Conservation (phyloP, 2,797 vertebrate genomes). For the Micrastur ruficollis region DNA sequence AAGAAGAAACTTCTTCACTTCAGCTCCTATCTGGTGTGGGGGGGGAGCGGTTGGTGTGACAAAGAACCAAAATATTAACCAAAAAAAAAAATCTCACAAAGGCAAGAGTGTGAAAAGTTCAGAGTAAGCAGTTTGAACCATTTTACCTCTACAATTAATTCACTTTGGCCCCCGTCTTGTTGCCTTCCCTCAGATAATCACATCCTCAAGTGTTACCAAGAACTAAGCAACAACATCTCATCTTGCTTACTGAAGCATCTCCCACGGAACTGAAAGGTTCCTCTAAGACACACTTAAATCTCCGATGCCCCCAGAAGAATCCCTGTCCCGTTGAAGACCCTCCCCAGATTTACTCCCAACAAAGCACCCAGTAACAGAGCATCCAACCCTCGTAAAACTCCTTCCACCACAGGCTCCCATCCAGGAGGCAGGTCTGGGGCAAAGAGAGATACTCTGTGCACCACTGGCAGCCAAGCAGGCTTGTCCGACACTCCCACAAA, state of each 20-base stretch:
- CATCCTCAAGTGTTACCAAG: fast-evolving
- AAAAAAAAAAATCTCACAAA: background rate
- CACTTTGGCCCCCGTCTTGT: background rate
- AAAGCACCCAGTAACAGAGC: background rate
- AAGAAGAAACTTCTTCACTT: background rate
- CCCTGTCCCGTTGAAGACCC: background rate
- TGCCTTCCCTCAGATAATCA: background rate
- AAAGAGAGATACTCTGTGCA: fast-evolving
- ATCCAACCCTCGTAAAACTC: background rate
- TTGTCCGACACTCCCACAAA: background rate
- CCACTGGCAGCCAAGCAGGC: fast-evolving
- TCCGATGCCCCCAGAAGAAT: fast-evolving
- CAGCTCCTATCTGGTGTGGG: background rate
- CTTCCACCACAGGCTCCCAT: background rate
- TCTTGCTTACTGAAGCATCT: background rate
- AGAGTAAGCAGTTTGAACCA: background rate
- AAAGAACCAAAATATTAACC: background rate
- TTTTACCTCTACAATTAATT: background rate
- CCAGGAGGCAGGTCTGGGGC: background rate
- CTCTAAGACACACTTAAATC: background rate
- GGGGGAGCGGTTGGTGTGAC: background rate
- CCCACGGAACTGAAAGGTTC: background rate
- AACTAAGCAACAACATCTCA: background rate
- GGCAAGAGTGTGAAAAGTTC: background rate
- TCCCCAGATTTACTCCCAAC: background rate